Evolutionary conservation across 2,888 invertebrate species (phyloP).

Genomic region (Microctonus aethiopoides): DNA sequence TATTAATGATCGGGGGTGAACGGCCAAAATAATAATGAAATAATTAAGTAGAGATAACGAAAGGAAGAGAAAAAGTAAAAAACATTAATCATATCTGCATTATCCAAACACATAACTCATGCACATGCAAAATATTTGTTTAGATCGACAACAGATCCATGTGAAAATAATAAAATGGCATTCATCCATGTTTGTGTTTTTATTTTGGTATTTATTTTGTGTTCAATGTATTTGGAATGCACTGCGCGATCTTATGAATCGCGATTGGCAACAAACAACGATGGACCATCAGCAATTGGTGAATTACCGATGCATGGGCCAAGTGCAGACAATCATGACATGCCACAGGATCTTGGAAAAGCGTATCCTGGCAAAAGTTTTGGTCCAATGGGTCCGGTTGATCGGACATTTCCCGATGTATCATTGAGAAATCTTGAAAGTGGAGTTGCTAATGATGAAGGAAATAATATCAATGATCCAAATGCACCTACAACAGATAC

Average conservation of each 20-base stretch:
- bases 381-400: constrained; percentile 73
- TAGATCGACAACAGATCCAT: constrained; percentile 14
- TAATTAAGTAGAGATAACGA: not conserved
- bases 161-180: constrained; percentile 30
- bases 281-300: constrained; percentile 43
- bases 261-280: constrained; percentile 29
- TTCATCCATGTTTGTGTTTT: constrained; percentile 29
- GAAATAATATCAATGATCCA: constrained; percentile 21
- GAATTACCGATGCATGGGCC: constrained; percentile 51
- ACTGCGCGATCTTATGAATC: constrained; percentile 38
- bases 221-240: constrained; percentile 28
- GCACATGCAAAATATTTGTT: not conserved
- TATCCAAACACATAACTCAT: not conserved
- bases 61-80: too few relatives aligned
- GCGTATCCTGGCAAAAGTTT: constrained; percentile 71
- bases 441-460: constrained; percentile 32
- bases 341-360: constrained; percentile 49
- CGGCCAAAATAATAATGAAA: not conserved
- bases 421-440: constrained; percentile 51
- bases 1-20: not conserved
- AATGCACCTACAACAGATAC: constrained; percentile 29
- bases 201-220: constrained; percentile 30
- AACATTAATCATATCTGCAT: too few relatives aligned
- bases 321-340: constrained; percentile 50
- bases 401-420: constrained; percentile 67